phyloP scores from a whole-genome alignment of 2,888 invertebrate genomes.

The Odontomyia ornata region DNA sequence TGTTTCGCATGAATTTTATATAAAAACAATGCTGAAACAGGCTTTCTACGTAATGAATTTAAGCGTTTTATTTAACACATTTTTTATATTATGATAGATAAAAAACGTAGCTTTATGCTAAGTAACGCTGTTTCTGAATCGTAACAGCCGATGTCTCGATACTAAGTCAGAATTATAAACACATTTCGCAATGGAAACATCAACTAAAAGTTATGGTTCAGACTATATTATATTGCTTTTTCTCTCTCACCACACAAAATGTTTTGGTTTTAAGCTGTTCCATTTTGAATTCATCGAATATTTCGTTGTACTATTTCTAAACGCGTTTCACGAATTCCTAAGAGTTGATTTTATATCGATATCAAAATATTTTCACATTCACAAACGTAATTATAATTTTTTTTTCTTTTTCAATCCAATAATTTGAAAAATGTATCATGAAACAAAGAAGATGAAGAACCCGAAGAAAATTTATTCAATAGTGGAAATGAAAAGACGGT shows the following conservation, averaged over 20 bases:
- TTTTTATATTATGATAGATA: conserved; percentile 41
- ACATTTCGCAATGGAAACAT: not conserved
- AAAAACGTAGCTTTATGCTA: conserved; percentile 30
- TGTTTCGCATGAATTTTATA: conserved; percentile 42
- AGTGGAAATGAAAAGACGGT: conserved; percentile 1
- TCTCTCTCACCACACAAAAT: not conserved
- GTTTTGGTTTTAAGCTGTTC: not conserved
- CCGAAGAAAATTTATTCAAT: not conserved
- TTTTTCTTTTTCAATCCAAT: not conserved
- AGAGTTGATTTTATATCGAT: not conserved
- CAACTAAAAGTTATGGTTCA: not conserved
- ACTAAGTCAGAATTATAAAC: no score
- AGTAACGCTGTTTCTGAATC: not conserved
- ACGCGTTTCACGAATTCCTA: not conserved
- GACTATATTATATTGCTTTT: not conserved
- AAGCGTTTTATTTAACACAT: conserved; percentile 21
- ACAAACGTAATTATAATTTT: not conserved
- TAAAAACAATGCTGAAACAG: conserved; percentile 42
- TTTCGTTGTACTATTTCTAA: not conserved
- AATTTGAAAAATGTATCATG: not conserved
- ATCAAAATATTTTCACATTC: not conserved
- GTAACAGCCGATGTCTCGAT: not conserved
- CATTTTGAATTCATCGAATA: not conserved
- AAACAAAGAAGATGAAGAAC: not conserved
- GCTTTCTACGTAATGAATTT: conserved; percentile 22